Evolutionary conservation across 2,888 invertebrate species (phyloP).

Genomic region (Pachliopta kotzebuea): DNA sequence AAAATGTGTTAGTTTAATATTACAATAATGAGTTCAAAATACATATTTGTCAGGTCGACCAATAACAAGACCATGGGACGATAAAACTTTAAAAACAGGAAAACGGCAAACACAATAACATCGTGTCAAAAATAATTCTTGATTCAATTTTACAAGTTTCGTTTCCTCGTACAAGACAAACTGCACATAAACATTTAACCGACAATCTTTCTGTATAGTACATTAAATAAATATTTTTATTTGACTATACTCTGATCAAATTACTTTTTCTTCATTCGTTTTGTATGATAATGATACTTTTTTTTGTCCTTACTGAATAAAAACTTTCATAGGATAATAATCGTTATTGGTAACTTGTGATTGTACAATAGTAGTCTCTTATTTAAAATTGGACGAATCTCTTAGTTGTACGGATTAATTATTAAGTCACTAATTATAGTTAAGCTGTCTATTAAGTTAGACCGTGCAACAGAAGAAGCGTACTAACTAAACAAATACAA

Average conservation of each 20-base stretch:
- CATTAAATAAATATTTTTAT: no score
- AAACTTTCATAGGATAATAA: background rate
- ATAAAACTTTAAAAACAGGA: conserved; percentile 9
- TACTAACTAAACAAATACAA: background rate
- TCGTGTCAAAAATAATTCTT: conserved; percentile 2
- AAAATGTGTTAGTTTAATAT: conserved; percentile 30
- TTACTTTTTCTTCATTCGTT: background rate
- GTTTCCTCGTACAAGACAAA: background rate
- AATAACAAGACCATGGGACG: conserved; percentile 12
- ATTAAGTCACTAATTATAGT: background rate
- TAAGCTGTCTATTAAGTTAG: background rate
- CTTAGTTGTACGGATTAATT: background rate
- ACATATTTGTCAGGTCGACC: conserved; percentile 10
- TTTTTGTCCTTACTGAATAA: background rate
- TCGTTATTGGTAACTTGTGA: conserved; percentile 15
- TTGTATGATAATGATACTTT: background rate
- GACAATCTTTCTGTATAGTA: no score
- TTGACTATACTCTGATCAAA: no score
- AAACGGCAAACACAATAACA: conserved; percentile 15
- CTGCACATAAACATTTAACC: background rate
- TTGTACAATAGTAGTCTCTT: conserved; percentile 11
- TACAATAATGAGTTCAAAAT: conserved; percentile 14
- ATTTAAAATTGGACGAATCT: conserved; percentile 9
- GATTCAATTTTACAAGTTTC: conserved; percentile 4
- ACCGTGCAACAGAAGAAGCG: background rate